Evolutionary conservation across 2,113 vertebrate species (phyloP).

Genomic region (Rhegmatorhina hoffmannsi): DNA sequence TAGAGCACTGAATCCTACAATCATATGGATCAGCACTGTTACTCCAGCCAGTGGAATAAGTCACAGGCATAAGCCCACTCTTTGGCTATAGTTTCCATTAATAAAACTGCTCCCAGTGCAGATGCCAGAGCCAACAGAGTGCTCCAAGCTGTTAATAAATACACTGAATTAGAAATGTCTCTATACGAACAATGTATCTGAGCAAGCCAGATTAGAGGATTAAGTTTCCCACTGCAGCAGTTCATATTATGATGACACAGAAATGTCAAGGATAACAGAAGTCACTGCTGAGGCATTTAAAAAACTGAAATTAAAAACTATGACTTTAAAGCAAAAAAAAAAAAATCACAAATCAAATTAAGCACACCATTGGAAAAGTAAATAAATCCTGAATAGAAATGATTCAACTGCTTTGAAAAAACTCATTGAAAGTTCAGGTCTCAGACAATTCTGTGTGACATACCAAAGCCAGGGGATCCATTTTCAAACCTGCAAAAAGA

Average conservation of each 20-base stretch:
- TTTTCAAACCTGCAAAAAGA: not conserved
- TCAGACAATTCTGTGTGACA: not conserved
- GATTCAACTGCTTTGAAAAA: not conserved
- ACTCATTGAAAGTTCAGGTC: not conserved
- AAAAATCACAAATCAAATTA: conserved; percentile 25
- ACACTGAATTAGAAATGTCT: not conserved
- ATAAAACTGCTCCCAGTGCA: not conserved
- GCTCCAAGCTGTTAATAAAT: conserved; percentile 37
- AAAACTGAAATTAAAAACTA: conserved; percentile 5
- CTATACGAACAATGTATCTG: conserved; percentile 16
- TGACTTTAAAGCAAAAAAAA: conserved; percentile 13
- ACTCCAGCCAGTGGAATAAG: not conserved
- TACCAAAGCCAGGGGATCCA: not conserved
- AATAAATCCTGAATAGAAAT: conserved; percentile 14
- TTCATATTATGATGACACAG: conserved; percentile 21
- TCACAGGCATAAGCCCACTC: not conserved
- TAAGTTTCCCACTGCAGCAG: conserved; percentile 18
- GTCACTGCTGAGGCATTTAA: conserved; percentile 13
- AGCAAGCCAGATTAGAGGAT: conserved; percentile 59
- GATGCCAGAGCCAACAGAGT: not conserved
- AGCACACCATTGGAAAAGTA: not conserved
- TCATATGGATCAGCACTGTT: not conserved
- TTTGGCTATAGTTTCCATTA: not conserved
- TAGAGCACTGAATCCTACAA: not conserved
- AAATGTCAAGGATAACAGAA: conserved; percentile 63